Base-by-base conservation (phyloP, 2,797 vertebrate species). In the Cryptoblepharus egeriae region DNA sequence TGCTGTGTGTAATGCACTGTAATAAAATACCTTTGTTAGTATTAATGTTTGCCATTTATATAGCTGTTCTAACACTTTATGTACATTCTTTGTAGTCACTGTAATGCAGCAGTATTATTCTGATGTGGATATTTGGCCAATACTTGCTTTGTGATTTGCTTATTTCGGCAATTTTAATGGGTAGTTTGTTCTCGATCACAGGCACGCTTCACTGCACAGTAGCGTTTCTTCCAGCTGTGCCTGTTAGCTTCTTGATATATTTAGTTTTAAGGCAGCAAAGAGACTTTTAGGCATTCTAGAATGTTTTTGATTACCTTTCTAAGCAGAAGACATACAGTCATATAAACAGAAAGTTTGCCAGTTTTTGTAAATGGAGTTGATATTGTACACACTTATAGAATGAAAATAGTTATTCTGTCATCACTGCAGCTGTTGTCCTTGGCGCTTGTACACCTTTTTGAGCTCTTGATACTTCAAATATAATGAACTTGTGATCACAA, bases 401-500 rank as follows among this genome's bases (percentile, higher is more conserved):
- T 57, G 65, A 74, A 65, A 58, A 52, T 35, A 45, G 58, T 72
- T 5, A 45, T 37, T 22, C 32, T 58, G n/a, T 70, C 20, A 35
- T 70, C 8, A 3, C 52, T 28, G 8, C 6, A 74, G 37, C 13
- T 69, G 35, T 60, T 80, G 71, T 69, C 22, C 15, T 75, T 52
- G 32, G 76, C 63, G 64, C 9, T 10, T 80, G 64, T 9, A 58
- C 12, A 26, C 22, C 64, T 7, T 35, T 68, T 79, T 80, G 13
- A n/a, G 42, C 28, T 30, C 32, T 55, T 85, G 61, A 73, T 15
- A 58, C 73, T 84, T 75, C 20, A 75, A 28, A 28, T 37, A 61
- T 39, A 37, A 75, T 70, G 55, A 37, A 15, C 57, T 55, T 70
- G 13, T 35, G 24, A 45, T 83, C 18, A 63, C 63, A 80, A 12